These are phyloP conservation scores for Drosophila neoperkinsi DNA, from an alignment of 2,888 invertebrate species.

Conservation along the genomic window DNA sequence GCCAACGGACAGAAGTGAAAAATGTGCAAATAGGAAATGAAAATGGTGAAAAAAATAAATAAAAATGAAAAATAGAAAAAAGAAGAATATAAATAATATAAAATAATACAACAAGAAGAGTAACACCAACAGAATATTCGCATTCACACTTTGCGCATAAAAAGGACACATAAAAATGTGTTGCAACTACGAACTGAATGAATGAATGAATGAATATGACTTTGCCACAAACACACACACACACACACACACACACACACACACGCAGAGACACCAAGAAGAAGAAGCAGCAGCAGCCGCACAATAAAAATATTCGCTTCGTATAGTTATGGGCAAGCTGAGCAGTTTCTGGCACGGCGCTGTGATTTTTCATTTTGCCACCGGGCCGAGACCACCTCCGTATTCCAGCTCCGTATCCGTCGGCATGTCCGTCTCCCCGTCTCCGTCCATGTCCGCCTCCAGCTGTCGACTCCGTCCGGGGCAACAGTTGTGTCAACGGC, in stretches of 20 bases:
- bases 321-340: constrained; percentile 57
- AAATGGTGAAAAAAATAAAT: constrained; percentile 51
- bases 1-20: constrained; percentile 70
- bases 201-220: constrained; percentile 71
- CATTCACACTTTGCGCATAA: constrained; percentile 67
- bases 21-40: constrained; percentile 78
- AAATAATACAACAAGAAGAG: constrained; percentile 36
- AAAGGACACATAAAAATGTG: constrained; percentile 75
- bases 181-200: constrained; percentile 72
- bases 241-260: constrained; percentile 13
- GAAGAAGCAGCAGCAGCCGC: constrained; percentile 35
- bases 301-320: constrained; percentile 69
- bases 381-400: constrained; percentile 26
- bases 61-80: constrained; percentile 17
- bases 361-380: constrained; percentile 76
- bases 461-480: constrained; percentile 36
- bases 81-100: constrained; percentile 21
- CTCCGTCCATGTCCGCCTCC: constrained; percentile 23
- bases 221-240: constrained; percentile 48
- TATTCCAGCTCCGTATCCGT: constrained; percentile 15
- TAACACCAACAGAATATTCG: constrained; percentile 36
- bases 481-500: constrained; percentile 73
- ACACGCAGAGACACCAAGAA: constrained; percentile 17
- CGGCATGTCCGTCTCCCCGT: neutral
- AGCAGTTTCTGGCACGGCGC: constrained; percentile 67